Conservation (phyloP, 37 sponge, comb jelly and placozoan species). For the Beroe forskalii region DNA sequence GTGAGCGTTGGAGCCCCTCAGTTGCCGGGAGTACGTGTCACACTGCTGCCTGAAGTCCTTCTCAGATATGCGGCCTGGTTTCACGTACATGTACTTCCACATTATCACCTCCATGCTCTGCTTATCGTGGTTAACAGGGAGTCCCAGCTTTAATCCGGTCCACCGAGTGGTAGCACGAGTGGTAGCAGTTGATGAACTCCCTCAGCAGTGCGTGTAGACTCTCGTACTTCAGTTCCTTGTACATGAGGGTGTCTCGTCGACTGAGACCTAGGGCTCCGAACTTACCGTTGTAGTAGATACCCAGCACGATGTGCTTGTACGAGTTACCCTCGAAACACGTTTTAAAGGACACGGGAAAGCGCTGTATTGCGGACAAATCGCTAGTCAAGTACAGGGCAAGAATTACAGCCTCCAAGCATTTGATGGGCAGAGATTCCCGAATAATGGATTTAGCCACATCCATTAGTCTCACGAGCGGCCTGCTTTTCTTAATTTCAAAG, state of each 20-base stretch:
- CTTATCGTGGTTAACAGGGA: constrained; percentile 27
- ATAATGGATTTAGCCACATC: constrained; percentile 92
- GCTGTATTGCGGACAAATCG: constrained; percentile 68
- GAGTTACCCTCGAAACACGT: constrained; percentile 69
- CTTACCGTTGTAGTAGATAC: constrained; percentile 68
- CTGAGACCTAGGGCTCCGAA: constrained; percentile 94
- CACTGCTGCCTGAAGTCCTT: constrained; percentile 31
- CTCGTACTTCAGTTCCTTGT: constrained; percentile 79
- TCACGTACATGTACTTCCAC: constrained; percentile 15
- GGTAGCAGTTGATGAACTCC: too few relatives aligned
- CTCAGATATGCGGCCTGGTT: neutral
- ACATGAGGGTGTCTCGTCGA: constrained; percentile 84
- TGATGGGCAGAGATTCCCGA: constrained; percentile 88
- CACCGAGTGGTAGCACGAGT: neutral
- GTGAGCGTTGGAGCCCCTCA: too few relatives aligned
- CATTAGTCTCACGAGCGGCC: constrained; percentile 83
- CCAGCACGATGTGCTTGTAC: constrained; percentile 92
- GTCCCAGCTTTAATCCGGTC: constrained; percentile 43
- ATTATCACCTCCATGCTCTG: constrained; percentile 21
- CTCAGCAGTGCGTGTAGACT: too few relatives aligned
- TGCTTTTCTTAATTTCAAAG: constrained; percentile 86
- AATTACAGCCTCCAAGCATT: constrained; percentile 94
- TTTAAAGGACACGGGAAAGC: constrained; percentile 85
- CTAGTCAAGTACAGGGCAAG: constrained; percentile 83
- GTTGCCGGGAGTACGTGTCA: neutral